Base-by-base conservation (phyloP, 2,113 vertebrate genomes). In the Coryphaenoides rupestris region DNA sequence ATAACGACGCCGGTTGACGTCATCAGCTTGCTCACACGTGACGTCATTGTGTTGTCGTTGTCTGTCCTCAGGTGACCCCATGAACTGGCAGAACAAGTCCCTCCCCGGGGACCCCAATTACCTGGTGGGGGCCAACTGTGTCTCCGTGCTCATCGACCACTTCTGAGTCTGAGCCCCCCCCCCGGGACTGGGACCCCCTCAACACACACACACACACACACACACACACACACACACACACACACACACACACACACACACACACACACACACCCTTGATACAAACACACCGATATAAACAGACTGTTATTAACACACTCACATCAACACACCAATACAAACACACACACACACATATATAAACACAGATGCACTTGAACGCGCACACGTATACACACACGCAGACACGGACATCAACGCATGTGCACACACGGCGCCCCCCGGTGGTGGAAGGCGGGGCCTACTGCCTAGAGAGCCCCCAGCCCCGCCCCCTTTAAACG, bases 81-180 rank as follows among this genome's bases (percentile, higher is more conserved):
- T 98, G 91, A 97, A 91, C 84, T 99, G 96, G 97, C 96, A 98
- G 89, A 98, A 99, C 91, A 98, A 99, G 90, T 95, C 95, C 85
- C 92, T 99, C 89, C 95, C 95, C 0, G 95, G 97, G 62, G 97
- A 99, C 88, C 95, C 96, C 72, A 98, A 98, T 92, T 98, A 98
- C 82, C 90, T 98, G 88, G 95, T 98, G 78, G 97, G 96, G 84
- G 94, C 96, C 90, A 99, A 99, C 91, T 98, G 97, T 84, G 97
- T 99, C 52, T 99, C 97, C 62, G 97, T 99, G 86, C 92, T 98
- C 85, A 98, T 98, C 77, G 97, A 99, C 90, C 96, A 98, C 91
- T 98, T 99, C 87, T 98, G 92, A 94, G 81, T 57, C 68, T 71
- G 77, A 76, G 85, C 60, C 86, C 67, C 83, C 83, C 84, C 84